These are phyloP conservation scores for Gymnocheta viridis DNA, from an alignment of 2,888 invertebrate species.

Conservation along the genomic window DNA sequence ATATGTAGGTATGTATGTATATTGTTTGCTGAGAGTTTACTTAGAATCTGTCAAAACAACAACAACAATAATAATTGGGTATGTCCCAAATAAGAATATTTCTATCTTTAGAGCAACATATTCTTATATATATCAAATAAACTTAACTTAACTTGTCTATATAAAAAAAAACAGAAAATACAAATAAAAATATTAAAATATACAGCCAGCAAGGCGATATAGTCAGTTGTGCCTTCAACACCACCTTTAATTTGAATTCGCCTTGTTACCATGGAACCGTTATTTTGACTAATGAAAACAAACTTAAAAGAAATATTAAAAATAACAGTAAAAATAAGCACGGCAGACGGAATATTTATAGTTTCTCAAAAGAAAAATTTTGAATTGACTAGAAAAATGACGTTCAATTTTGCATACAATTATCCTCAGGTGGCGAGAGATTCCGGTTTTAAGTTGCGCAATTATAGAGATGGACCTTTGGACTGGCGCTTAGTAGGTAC, in stretches of 20 bases:
- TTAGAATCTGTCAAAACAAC: no score
- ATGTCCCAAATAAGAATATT: no score
- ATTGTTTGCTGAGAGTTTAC: no score
- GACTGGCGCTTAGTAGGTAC: slow-evolving; percentile 81
- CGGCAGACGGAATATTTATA: background rate
- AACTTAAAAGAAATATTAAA: background rate
- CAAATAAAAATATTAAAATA: no score
- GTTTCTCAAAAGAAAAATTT: background rate
- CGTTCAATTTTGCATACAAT: slow-evolving; percentile 74
- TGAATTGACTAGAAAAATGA: slow-evolving; percentile 66
- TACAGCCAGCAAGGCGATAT: no score
- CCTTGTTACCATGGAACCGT: slow-evolving; percentile 71
- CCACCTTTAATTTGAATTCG: background rate
- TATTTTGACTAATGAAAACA: background rate
- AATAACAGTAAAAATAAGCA: background rate
- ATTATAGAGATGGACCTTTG: slow-evolving; percentile 77
- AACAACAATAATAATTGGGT: no score
- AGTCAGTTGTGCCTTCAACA: background rate
- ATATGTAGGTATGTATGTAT: no score
- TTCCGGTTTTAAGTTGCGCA: slow-evolving; percentile 79
- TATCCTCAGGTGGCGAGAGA: slow-evolving; percentile 80
- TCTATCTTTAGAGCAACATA: no score
- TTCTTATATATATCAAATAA: no score
- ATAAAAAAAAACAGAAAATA: no score
- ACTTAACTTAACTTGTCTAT: no score